Evolutionary conservation across 2,113 vertebrate species (phyloP), one percentile per base, ranked within the genome.

Genomic region (Eudyptes chrysolophus): DNA sequence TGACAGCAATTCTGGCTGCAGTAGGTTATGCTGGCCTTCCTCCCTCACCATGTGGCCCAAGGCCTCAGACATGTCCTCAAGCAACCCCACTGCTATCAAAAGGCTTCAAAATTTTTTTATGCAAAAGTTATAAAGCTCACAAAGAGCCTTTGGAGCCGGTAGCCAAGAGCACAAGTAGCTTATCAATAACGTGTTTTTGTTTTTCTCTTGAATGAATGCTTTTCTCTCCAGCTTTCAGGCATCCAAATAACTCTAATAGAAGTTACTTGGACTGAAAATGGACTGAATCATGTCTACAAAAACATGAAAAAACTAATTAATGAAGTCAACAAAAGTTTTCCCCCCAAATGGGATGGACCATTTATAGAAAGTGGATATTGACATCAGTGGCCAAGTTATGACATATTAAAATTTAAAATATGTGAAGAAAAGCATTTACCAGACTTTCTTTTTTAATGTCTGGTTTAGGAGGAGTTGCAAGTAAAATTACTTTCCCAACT

Each of bases 141-240:
- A 90, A 95, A 92, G 83, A 90, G 75, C 75, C 57, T 92, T 92
- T 96, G 84, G 42, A 91, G 25, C 22, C 61, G 42, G 27, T 18
- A 42, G 30, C 68, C 40, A 70, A 89, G 57, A 92, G 34, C 6
- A 5, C 7, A 74, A 92, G 34, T 61, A 36, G 65, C 49, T 97
- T 76, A 69, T 88, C 62, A 90, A 90, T 68, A 93, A 69, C 0
- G 1, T 57, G 55, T 0, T 72, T 93, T 91, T 91, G 44, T 89
- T 84, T 65, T 93, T 65, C 81, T 82, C 42, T 69, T 91, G 44
- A 95, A 94, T 55, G 26, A 85, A 40, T 89, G 52, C 29, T 95
- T 94, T 83, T 36, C 61, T 92, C 16, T 61, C 32, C 52, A 85
- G 82, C 49, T 92, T 80, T 92, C 36, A 54, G 57, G 27, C 57